Percentiles rank a stretch among this genome's conserved stretches.
phyloP scores from a whole-genome alignment of 2,797 vertebrate species.

The Okamejei kenojei region DNA sequence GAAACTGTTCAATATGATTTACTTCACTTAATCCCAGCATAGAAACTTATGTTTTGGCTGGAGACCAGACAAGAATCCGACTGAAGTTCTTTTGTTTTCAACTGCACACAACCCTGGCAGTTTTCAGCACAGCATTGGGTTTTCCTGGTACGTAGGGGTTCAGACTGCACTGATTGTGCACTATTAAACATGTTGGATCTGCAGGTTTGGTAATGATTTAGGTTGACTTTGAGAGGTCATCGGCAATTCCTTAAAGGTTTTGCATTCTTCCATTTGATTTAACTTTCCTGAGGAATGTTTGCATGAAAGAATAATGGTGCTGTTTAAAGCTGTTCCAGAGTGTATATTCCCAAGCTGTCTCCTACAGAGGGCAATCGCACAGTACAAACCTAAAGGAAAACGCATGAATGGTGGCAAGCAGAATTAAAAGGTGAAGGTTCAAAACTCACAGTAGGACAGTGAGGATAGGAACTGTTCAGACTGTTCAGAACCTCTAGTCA shows the following conservation, averaged over 20 bases:
- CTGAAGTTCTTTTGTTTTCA: not conserved
- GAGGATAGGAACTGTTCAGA: not conserved
- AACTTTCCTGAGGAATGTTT: conserved; percentile 28
- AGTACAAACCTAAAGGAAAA: not conserved
- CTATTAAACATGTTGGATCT: not conserved
- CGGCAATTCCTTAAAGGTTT: conserved; percentile 26
- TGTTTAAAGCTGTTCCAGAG: conserved; percentile 18
- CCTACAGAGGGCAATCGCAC: not conserved
- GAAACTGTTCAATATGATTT: conserved; percentile 35
- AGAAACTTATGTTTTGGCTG: conserved; percentile 36
- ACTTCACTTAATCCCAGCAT: conserved; percentile 30
- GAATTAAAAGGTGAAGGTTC: not conserved
- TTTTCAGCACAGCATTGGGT: not conserved
- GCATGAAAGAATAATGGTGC: conserved; percentile 18
- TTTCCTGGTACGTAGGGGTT: not conserved
- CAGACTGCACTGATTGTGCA: not conserved
- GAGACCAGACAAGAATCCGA: conserved; percentile 9
- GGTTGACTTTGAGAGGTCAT: conserved; percentile 13
- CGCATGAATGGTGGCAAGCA: conserved; percentile 10
- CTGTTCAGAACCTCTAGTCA: not conserved
- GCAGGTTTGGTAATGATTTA: conserved; percentile 18
- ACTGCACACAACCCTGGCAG: not conserved
- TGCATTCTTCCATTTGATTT: conserved; percentile 30
- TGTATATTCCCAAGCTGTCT: conserved; percentile 11
- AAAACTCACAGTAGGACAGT: not conserved